These are phyloP conservation scores for Marmota monax DNA, from an alignment of 2,113 vertebrate species.

Conservation along the genomic window DNA sequence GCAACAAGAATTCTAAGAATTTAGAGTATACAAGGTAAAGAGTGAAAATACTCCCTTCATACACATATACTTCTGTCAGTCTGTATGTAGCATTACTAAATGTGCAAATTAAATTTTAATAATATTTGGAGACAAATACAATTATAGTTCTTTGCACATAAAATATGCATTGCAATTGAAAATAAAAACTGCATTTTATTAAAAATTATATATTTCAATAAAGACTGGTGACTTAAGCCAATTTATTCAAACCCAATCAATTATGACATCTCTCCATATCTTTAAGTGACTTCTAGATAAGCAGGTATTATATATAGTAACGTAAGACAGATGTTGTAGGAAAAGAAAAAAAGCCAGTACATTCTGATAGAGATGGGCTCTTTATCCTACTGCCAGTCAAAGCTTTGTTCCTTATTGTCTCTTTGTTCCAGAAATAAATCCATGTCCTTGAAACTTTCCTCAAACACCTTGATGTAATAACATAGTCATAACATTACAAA, in stretches of 20 bases:
- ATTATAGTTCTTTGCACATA: neutral
- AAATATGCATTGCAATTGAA: conserved; percentile 9
- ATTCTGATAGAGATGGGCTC: neutral
- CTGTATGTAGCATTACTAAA: neutral
- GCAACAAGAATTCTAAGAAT: conserved; percentile 8
- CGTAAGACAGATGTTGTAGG: conserved; percentile 33
- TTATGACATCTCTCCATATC: conserved; percentile 4
- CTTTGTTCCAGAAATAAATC: conserved; percentile 74
- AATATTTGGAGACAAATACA: conserved; percentile 1
- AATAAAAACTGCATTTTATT: conserved; percentile 32
- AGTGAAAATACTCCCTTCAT: neutral
- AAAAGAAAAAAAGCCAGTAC: conserved; percentile 3
- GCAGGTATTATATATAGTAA: conserved; percentile 8
- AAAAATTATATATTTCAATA: conserved; percentile 37
- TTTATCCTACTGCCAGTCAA: conserved; percentile 21
- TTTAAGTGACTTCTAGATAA: conserved; percentile 7
- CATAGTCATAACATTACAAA: conserved; percentile 26
- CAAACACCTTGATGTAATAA: conserved; percentile 38
- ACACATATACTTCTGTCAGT: neutral
- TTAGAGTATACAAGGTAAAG: neutral
- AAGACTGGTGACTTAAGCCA: neutral
- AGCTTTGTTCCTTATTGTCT: conserved; percentile 49
- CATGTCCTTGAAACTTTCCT: conserved; percentile 61
- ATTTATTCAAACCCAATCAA: conserved; percentile 20
- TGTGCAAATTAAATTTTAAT: neutral